Evolutionary conservation across 2,888 invertebrate species (phyloP), one percentile per base, ranked within the genome.

Genomic region (Odontomyia ornata): DNA sequence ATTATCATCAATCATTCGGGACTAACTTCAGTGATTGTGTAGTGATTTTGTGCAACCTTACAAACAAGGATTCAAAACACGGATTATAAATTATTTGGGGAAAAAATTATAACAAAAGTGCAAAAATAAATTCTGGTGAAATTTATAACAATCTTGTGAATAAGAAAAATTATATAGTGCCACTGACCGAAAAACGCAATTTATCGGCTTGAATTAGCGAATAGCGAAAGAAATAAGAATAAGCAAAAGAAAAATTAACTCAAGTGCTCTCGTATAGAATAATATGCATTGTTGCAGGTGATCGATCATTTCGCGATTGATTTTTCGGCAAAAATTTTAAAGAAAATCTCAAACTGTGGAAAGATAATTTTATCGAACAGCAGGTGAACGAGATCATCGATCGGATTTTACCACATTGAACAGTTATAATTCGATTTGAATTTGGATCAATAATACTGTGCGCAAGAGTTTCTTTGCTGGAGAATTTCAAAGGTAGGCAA

Each of bases 261-360:
- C 9, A 67, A 67, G 67, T 69, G 69, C 25, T 9, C 43, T 43
- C 65, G 21, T 9, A 5, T 13, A 47, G 2, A 47, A 5, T 21
- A 46, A 69, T 47, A 69, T 67, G 47, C 69, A 23, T 47, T 2
- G n/a, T 25, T 15, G 5, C 15, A 69, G 47, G 69, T 69, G 69
- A 69, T 43, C 36, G 27, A 15, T 28, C 47, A 30, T 25, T n/a
- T 4, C 69, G 28, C 21, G n/a, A 25, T 30, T 64, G 7, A 23
- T 60, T 23, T 25, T 60, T 60, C 60, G 60, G 11, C 57, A 60
- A 60, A 60, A n/a, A 43, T 43, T 9, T 15, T 18, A 3, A n/a
- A 18, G 52, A 25, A 60, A 60, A 28, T n/a, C 36, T 64, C 30
- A 11, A 30, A 36, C 36, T 9, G 36, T 36, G 36, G 36, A 36